Evolutionary conservation across 2,113 vertebrate genomes (phyloP), one percentile per base, ranked within the genome.

Genomic region (Pseudorasbora parva): DNA sequence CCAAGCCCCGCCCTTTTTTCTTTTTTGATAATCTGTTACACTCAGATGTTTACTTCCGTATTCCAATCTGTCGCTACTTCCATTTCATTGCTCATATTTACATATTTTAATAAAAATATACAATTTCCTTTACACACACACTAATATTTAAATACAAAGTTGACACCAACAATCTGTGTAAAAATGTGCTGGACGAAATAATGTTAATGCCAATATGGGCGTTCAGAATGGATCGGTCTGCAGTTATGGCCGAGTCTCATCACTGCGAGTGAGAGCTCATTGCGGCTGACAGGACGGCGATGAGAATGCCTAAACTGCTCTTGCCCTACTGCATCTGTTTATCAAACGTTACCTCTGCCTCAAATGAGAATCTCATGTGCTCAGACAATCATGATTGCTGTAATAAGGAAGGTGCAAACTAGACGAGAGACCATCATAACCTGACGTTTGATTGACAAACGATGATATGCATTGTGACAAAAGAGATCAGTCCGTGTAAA

Each of bases 381-480:
- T 76, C 51, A 57, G 56, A 33, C 47, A 78, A 68, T 49, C 66
- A 76, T 84, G 86, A 88, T 85, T 87, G 82, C 77, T 81, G 72
- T 88, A 85, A 89, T 86, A 66, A 82, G 41, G 76, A 79, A 80
- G 85, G 84, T 47, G 83, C 47, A 45, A 45, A 33, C 14, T 15
- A 78, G 82, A 77, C 62, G 81, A 51, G 66, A 83, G 80, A 62
- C 51, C 49, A 78, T 80, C 81, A 66, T 54, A 66, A 78, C 45
- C 60, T 84, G 76, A 81, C 69, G 81, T 88, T 77, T 89, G 87
- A 89, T 78, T 85, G 87, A 88, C 85, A 88, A 86, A 83, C 54
- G 83, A 81, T 82, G 82, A 88, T 86, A 89, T 88, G 84, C 81
- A 47, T 86, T 89, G 82, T 89, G 88, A 88, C 87, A 87, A 88